Conservation (phyloP, 2,888 invertebrate genomes). For the Lumbricus terrestris region DNA sequence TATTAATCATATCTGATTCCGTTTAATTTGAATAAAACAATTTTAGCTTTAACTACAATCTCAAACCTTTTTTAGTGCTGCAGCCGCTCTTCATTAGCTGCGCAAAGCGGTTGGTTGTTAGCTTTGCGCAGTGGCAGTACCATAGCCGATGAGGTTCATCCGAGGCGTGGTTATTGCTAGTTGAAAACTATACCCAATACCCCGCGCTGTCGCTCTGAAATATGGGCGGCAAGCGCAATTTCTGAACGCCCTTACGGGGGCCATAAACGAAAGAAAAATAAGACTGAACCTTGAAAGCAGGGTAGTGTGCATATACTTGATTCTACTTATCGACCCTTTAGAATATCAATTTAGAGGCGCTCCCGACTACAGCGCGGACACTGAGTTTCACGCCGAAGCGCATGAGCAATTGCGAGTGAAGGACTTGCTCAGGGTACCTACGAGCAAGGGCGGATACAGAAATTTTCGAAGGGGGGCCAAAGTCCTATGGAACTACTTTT, state of each 20-base stretch:
- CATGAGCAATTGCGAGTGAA: no score
- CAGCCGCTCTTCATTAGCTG: not conserved
- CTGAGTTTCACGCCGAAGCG: no score
- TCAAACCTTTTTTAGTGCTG: not conserved
- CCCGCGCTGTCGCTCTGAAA: conserved; percentile 54
- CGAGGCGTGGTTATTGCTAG: conserved; percentile 59
- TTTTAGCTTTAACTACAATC: not conserved
- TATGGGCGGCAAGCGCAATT: conserved; percentile 53
- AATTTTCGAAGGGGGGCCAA: no score
- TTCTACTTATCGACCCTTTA: no score
- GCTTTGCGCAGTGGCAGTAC: conserved; percentile 39
- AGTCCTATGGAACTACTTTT: no score
- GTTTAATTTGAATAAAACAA: not conserved
- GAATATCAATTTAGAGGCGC: no score
- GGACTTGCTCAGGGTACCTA: no score
- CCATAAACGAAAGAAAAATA: not conserved
- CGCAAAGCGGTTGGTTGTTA: not conserved
- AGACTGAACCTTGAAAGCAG: not conserved
- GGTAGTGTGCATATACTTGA: not conserved
- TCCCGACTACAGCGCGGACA: no score
- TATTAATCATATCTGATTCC: not conserved
- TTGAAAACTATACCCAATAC: conserved; percentile 59
- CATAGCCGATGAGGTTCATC: conserved; percentile 53
- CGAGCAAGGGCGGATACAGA: no score
- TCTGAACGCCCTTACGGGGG: conserved; percentile 41